Evolutionary conservation across 2,113 vertebrate species (phyloP), one percentile per base, ranked within the genome.

Genomic region (Chamaea fasciata): DNA sequence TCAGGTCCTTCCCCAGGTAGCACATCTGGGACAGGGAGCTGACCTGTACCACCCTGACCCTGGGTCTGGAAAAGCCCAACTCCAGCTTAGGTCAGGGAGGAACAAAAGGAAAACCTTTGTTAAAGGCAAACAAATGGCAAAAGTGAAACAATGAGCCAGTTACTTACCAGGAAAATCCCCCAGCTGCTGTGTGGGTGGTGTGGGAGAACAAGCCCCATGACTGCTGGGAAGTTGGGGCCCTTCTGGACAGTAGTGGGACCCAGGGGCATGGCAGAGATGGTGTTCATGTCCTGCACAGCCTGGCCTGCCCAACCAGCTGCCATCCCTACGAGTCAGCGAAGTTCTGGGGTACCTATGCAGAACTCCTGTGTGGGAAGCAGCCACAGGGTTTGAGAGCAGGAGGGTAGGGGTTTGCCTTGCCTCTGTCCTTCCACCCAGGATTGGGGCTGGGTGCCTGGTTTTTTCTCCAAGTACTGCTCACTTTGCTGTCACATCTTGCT

Each of bases 311-410:
- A 7, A 49, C 33, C 3, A 11, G 55, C 56, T 4, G 2, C 44
- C 7, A 0, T 37, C 30, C n/a, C 27, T 15, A 2, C 0, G 0
- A 35, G 22, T 17, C 33, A 16, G 18, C 0, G 0, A 71, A 39
- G 27, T 18, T 35, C 59, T 65, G 55, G 30, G 31, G 10, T 2
- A 5, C 15, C 41, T 13, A 13, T 11, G 52, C 0, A 2, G 35
- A 20, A 27, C 7, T 8, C 13, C 79, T 39, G 37, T 27, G 27
- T 7, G 28, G 50, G 62, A 81, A 88, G 37, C 20, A 81, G 64
- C 8, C 2, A 7, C 14, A 6, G 50, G 33, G 26, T 33, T 67
- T 4, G 4, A 19, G 9, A 85, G 31, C n/a, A 62, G n/a, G 31
- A 75, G 35, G 42, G 28, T 57, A 57, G 39, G 28, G 15, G 2